Evolutionary conservation across 2,888 invertebrate genomes (phyloP).

Genomic region (Steinernema hermaphroditum): DNA sequence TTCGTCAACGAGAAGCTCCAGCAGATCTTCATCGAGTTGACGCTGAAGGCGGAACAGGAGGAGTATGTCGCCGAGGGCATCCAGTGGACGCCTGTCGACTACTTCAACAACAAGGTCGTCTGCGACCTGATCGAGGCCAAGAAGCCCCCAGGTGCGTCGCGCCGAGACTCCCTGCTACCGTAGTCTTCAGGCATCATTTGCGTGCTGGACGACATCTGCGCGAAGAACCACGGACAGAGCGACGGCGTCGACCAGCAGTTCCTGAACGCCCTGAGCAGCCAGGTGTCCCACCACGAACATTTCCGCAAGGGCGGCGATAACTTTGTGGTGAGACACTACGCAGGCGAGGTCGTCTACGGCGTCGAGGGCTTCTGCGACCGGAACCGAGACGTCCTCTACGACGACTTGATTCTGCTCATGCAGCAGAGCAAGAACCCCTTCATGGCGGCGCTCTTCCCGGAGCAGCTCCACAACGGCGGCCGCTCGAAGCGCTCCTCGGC

Average conservation of each 20-base stretch:
- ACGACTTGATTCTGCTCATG: slow-evolving; percentile 75
- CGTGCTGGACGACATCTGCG: slow-evolving; percentile 75
- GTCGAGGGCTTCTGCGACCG: slow-evolving; percentile 75
- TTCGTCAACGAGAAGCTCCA: slow-evolving; percentile 77
- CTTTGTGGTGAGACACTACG: slow-evolving; percentile 75
- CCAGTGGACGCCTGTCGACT: slow-evolving; percentile 75
- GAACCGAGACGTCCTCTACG: slow-evolving; percentile 75
- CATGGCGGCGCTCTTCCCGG: slow-evolving; percentile 73
- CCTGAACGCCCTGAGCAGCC: slow-evolving; percentile 71
- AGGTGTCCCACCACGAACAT: slow-evolving; percentile 72
- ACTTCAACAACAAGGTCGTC: slow-evolving; percentile 76
- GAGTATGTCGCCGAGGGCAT: slow-evolving; percentile 76
- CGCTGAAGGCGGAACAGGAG: slow-evolving; percentile 76
- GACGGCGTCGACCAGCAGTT: slow-evolving; percentile 72
- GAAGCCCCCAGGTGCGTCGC: slow-evolving; percentile 70
- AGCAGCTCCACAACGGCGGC: slow-evolving; percentile 68
- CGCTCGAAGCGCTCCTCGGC: slow-evolving; percentile 74
- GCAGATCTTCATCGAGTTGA: slow-evolving; percentile 77
- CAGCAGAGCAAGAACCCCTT: slow-evolving; percentile 73
- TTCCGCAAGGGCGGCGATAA: slow-evolving; percentile 71
- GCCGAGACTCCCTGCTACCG: background rate
- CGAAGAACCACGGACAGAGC: slow-evolving; percentile 75
- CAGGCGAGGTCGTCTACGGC: slow-evolving; percentile 74
- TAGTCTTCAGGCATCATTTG: slow-evolving; percentile 72
- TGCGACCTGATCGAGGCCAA: slow-evolving; percentile 75